Conservation (phyloP, 1,140 invertebrate genomes). For the Neodiprion virginianus region DNA sequence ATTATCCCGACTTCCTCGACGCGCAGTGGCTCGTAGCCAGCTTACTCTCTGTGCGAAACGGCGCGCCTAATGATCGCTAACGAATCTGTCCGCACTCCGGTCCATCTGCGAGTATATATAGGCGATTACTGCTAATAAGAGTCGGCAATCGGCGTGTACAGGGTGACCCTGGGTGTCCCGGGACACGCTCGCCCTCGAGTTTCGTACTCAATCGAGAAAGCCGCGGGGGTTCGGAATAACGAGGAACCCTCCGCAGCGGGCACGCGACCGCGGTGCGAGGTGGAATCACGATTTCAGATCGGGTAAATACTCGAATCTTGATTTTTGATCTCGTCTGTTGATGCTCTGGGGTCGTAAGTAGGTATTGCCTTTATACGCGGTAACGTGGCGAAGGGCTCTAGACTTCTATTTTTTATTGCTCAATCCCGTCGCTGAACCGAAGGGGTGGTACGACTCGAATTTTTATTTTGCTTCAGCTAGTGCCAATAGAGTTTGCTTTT, state of each 20-base stretch:
- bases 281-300: background rate
- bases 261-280: constrained; percentile 38
- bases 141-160: constrained; percentile 44
- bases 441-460: no score
- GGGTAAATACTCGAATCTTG: constrained; percentile 1
- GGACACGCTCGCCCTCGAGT: background rate
- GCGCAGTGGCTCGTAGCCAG: constrained; percentile 31
- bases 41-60: constrained; percentile 39
- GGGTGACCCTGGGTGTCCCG: constrained; percentile 30
- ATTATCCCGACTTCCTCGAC: constrained; percentile 31
- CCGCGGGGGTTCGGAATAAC: constrained; percentile 45
- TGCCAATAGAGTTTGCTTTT: no score
- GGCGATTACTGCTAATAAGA: constrained; percentile 41
- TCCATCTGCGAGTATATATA: constrained; percentile 6
- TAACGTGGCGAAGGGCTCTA: no score
- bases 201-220: constrained; percentile 39
- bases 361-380: no score
- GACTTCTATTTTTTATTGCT: no score
- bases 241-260: constrained; percentile 39
- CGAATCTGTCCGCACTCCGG: constrained; percentile 50
- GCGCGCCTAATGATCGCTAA: constrained; percentile 51
- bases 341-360: background rate
- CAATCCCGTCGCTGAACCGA: no score
- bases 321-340: background rate
- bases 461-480: no score